These are phyloP conservation scores for Dynastes tityus DNA, from an alignment of 2,888 invertebrate species.

Conservation along the genomic window DNA sequence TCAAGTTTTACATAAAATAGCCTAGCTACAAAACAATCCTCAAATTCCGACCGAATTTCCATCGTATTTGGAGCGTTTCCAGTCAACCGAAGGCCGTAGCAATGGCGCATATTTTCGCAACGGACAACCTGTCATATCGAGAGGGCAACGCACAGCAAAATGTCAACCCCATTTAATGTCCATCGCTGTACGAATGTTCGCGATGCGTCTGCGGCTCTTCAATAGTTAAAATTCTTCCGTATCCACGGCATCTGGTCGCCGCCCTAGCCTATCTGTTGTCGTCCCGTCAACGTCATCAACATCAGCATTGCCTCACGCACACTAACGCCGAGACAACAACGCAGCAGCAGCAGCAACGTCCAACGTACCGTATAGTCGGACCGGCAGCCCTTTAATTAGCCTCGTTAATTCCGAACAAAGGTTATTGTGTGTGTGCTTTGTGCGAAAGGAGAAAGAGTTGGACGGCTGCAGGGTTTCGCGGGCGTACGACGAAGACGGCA, in stretches of 20 bases:
- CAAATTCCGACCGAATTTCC: no score
- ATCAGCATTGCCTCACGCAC: conserved; percentile 4
- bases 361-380: conserved; percentile 25
- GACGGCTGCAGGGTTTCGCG: background rate
- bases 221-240: conserved; percentile 33
- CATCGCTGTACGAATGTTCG: background rate
- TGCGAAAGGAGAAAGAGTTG: conserved; percentile 25
- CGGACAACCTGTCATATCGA: conserved; percentile 38
- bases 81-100: no score
- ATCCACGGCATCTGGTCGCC: background rate
- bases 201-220: background rate
- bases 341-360: conserved; percentile 25
- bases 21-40: no score
- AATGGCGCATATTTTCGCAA: no score
- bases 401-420: conserved; percentile 57
- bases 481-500: background rate
- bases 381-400: conserved; percentile 54
- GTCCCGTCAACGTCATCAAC: conserved; percentile 29
- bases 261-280: background rate
- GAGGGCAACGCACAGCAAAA: conserved; percentile 21
- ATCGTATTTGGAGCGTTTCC: no score
- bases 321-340: background rate
- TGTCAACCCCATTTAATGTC: conserved; percentile 28
- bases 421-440: conserved; percentile 48
- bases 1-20: no score